Evolutionary conservation across 1,140 invertebrate genomes (phyloP).

Genomic region (Caenorhabditis brenneri): DNA sequence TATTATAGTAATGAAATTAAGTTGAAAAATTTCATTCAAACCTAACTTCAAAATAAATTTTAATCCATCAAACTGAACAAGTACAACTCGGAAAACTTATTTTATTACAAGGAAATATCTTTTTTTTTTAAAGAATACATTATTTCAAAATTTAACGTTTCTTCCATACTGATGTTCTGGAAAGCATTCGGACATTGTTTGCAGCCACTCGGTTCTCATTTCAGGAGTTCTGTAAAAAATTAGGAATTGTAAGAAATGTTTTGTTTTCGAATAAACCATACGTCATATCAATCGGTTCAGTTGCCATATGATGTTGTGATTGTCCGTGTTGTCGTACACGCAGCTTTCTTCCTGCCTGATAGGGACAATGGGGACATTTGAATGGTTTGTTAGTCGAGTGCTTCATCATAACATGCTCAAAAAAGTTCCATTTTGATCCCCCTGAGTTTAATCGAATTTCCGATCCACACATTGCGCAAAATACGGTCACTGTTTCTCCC

Average conservation of each 20-base stretch:
- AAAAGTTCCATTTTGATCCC: constrained; percentile 7
- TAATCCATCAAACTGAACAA: background rate
- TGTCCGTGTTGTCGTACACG: background rate
- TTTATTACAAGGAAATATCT: too few relatives aligned
- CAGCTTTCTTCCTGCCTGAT: background rate
- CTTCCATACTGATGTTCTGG: background rate
- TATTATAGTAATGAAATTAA: too few relatives aligned
- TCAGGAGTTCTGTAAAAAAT: constrained; percentile 15
- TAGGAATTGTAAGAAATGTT: background rate
- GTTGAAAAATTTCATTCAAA: too few relatives aligned
- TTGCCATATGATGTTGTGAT: background rate
- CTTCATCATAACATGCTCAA: constrained; percentile 23
- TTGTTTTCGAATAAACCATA: background rate
- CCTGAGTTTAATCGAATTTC: constrained; percentile 7
- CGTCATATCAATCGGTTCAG: background rate
- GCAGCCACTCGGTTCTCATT: background rate
- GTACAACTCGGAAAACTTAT: too few relatives aligned
- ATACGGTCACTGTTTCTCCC: background rate
- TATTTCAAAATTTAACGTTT: background rate
- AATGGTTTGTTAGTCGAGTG: constrained; percentile 2
- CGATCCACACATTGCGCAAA: background rate
- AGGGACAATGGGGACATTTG: constrained; percentile 4
- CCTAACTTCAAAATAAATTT: background rate
- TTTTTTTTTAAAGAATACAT: too few relatives aligned
- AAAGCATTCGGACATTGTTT: background rate